phyloP scores from a whole-genome alignment of 2,888 invertebrate species.

The Seladonia tumulorum region DNA sequence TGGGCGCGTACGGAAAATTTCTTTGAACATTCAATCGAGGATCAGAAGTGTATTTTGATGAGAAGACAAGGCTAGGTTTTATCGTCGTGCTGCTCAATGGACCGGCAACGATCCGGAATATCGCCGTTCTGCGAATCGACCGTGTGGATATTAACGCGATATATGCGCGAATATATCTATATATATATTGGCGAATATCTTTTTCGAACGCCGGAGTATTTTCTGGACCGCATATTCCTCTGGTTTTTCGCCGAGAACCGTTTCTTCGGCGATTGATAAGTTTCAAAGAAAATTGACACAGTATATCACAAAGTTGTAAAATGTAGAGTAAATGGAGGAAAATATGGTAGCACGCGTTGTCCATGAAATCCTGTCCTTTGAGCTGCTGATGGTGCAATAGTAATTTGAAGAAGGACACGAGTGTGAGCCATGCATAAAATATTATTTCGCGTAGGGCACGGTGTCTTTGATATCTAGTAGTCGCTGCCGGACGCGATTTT shows the following conservation, averaged over 20 bases:
- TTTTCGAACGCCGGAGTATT: neutral
- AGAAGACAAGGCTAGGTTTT: slow-evolving; percentile 49
- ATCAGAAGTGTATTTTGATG: slow-evolving; percentile 65
- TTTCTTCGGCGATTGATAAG: neutral
- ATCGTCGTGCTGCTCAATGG: slow-evolving; percentile 8
- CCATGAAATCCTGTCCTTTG: neutral
- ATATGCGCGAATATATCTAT: neutral
- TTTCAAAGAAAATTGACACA: neutral
- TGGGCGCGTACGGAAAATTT: slow-evolving; percentile 50
- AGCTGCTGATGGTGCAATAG: no score
- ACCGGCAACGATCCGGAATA: slow-evolving; percentile 16
- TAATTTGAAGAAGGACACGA: no score
- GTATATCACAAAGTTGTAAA: neutral
- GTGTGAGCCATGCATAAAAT: no score
- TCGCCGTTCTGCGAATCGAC: neutral
- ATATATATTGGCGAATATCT: neutral
- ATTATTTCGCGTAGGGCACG: neutral
- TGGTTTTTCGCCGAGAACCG: neutral
- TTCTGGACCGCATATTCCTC: neutral
- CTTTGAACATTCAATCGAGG: slow-evolving; percentile 56
- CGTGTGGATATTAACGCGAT: slow-evolving; percentile 27
- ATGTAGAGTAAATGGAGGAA: neutral
- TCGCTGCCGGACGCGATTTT: neutral
- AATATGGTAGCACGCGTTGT: neutral
- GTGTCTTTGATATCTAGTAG: neutral